These are phyloP conservation scores for Copidosoma floridanum DNA, from an alignment of 1,140 invertebrate species.

Conservation along the genomic window DNA sequence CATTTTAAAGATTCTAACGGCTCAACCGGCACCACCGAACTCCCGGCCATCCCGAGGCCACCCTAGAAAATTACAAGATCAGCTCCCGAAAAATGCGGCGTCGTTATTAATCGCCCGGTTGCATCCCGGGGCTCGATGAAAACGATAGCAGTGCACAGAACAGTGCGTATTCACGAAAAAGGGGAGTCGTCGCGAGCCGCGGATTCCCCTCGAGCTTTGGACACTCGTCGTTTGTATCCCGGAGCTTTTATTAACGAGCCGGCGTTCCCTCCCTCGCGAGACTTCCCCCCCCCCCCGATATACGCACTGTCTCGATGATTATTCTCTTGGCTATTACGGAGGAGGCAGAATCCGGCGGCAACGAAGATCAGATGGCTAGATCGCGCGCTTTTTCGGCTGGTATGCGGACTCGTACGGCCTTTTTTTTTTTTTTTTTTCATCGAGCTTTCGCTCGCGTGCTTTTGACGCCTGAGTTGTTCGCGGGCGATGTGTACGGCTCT, in stretches of 20 bases:
- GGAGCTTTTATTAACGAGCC: neutral
- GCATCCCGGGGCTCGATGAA: no score
- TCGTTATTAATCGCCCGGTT: no score
- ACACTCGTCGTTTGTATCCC: no score
- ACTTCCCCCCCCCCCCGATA: no score
- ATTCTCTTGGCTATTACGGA: no score
- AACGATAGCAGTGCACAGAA: no score
- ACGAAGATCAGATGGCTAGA: constrained; percentile 23
- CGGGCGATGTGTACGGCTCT: neutral
- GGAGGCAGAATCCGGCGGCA: neutral
- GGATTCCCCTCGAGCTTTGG: no score
- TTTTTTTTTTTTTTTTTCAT: neutral
- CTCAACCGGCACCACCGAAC: neutral
- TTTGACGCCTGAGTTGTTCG: constrained; percentile 13
- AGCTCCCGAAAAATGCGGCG: neutral
- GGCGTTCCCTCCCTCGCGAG: neutral
- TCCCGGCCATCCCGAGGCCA: no score
- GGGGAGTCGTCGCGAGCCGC: no score
- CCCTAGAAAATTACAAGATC: neutral
- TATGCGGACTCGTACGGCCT: neutral
- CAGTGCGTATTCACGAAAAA: no score
- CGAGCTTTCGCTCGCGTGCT: constrained; percentile 3
- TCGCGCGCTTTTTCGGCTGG: no score
- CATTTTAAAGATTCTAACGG: constrained; percentile 24
- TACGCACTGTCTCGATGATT: no score